Base-by-base conservation (phyloP, 2,888 invertebrate genomes). In the Cheilosia scutellata region DNA sequence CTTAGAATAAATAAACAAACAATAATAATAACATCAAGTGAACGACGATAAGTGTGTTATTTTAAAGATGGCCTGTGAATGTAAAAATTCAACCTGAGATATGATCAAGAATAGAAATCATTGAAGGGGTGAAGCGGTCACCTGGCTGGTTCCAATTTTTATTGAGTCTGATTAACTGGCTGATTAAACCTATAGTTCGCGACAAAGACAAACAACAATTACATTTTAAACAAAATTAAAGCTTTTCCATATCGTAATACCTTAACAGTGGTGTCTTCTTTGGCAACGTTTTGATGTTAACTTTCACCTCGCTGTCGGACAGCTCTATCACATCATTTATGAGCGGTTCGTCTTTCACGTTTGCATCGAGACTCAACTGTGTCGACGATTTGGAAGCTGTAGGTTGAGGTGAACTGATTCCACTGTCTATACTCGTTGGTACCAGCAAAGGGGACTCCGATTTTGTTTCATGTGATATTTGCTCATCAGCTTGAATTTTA, bases 141-240 rank as follows among this genome's bases (percentile, higher is more conserved):
- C n/a, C 2, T n/a, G n/a, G n/a, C 0, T 6, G 2, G 29, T 33
- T 33, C 9, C 33, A 31, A 4, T 33, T 16, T 3, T n/a, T n/a
- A n/a, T 88, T 95, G 93, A 37, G 94, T 94, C 66, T 95, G 95
- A 5, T 93, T 93, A 78, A 93, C 62, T 13, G 84, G 62, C 29
- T 87, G 11, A 70, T 47, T 2, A 82, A 49, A 7, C 87, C 74
- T 31, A 75, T 33, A 29, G 53, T 2, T 55, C 74, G 58, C 0
- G 51, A 20, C 37, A 0, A 47, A 42, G 2, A 42, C 2, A 4
- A 33, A 37, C 57, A 29, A 47, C 2, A 16, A 33, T 5, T 37
- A 25, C 5, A 3, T 13, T 25, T 5, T 27, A 20, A 13, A 25
- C n/a, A 40, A 68, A 31, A 16, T 47, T 5, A 7, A 25, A 37